These are phyloP conservation scores for Brachyptera risi DNA, from an alignment of 2,888 invertebrate genomes.

Conservation along the genomic window DNA sequence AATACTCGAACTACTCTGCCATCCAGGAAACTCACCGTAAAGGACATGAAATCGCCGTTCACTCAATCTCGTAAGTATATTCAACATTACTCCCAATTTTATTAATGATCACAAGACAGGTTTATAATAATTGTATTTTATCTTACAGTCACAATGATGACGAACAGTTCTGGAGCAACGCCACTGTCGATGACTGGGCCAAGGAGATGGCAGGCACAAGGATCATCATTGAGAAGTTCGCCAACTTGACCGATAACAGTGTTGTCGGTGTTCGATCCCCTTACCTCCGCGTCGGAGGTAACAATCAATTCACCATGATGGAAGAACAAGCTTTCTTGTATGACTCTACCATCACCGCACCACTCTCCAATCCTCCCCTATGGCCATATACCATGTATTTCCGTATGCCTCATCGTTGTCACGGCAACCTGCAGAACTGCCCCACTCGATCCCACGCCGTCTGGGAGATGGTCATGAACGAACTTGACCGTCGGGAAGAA, in stretches of 20 bases:
- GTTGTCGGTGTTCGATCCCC: conserved; percentile 89
- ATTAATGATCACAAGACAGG: too few species aligned
- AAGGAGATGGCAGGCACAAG: conserved; percentile 94
- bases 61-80: conserved; percentile 86
- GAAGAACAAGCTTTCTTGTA: conserved; percentile 92
- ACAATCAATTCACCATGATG: conserved; percentile 97
- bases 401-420: conserved; percentile 91
- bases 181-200: conserved; percentile 88
- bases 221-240: conserved; percentile 83
- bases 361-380: conserved; percentile 83
- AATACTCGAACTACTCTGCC: conserved; percentile 91
- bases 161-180: conserved; percentile 90
- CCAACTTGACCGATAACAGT: conserved; percentile 85
- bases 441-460: conserved; percentile 90
- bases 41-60: conserved; percentile 91
- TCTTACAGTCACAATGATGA: conserved; percentile 78
- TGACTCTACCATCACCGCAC: conserved; percentile 92
- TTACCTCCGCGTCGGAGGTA: conserved; percentile 86
- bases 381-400: conserved; percentile 99
- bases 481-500: conserved; percentile 86
- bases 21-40: conserved; percentile 86
- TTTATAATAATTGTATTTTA: conserved; percentile 9
- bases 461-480: conserved; percentile 96
- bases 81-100: too few species aligned
- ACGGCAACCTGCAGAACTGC: conserved; percentile 87